Evolutionary conservation across 2,888 invertebrate genomes (phyloP), one percentile per base, ranked within the genome.

Genomic region (Eugnorisma glareosa): DNA sequence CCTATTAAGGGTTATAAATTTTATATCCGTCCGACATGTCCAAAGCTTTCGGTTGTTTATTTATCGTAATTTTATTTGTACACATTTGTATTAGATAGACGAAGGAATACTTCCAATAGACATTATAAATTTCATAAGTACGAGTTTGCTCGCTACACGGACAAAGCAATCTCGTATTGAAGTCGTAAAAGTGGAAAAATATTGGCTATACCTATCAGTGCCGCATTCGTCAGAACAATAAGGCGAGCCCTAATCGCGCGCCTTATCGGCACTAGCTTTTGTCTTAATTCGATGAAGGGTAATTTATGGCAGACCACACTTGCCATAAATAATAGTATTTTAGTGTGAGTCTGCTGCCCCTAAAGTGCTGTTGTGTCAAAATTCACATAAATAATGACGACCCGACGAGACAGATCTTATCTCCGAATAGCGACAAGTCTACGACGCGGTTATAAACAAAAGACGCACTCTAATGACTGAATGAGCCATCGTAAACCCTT

Each of bases 1-100:
- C 96, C 94, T 95, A 96, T 96, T 96, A 96, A 92, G 93, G 94
- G 93, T 93, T 94, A 95, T 96, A 96, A 92, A 96, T 95, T 96
- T 93, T 95, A 95, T 96, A 95, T 95, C 96, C 95, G 94, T 89
- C 90, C 89, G 93, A 93, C 87, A 87, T 93, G 92, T 93, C 91
- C 93, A 93, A 94, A 91, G 93, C 92, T 92, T 89, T 89, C 93
- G 93, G 93, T 93, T 95, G 93, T 95, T 95, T 96, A 93, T 92
- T 93, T 91, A 91, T 91, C 88, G 90, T 93, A 93, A 92, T 91
- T 91, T 90, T 89, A 89, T 92, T 93, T 88, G 82, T 88, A 87
- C 86, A 83, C 88, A 83, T 87, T 88, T 88, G 81, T 89, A 84
- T 87, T 84, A 82, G 82, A 82, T 81, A 81, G 76, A 81, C 82